A percentile compares a stretch with the other conserved stretches of the same genome.
These are phyloP conservation scores for Picathartes gymnocephalus DNA, from an alignment of 2,113 vertebrate species.

Conservation along the genomic window DNA sequence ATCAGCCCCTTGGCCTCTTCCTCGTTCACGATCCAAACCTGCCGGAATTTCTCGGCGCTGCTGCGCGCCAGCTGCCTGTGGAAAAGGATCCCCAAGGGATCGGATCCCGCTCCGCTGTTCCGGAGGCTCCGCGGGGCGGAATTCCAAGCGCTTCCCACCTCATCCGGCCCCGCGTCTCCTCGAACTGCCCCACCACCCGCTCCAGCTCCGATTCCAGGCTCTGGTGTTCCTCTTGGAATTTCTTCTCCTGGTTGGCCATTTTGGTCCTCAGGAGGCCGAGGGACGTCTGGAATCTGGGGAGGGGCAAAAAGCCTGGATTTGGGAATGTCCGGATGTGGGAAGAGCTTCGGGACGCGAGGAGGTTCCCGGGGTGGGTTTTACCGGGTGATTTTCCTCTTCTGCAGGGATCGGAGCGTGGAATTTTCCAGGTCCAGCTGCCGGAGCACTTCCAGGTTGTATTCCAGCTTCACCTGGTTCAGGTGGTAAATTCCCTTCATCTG, in stretches of 20 bases:
- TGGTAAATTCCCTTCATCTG: not conserved
- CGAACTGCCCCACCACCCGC: not conserved
- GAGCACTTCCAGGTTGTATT: not conserved
- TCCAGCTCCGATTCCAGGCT: not conserved
- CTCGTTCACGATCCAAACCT: not conserved
- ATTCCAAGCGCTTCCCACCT: not conserved
- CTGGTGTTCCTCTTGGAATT: not conserved
- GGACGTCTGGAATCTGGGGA: not conserved
- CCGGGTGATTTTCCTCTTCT: not conserved
- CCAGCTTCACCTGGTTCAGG: not conserved
- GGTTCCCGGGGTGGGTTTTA: not conserved
- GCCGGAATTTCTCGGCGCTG: not conserved
- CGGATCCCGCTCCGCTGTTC: rapidly evolving
- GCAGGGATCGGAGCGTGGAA: not conserved
- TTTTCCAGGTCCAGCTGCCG: not conserved
- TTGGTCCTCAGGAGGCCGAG: not conserved
- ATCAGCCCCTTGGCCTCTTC: not conserved
- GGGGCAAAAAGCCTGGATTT: rapidly evolving
- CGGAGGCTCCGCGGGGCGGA: rapidly evolving
- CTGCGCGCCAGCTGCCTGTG: rapidly evolving
- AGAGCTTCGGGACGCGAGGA: not conserved
- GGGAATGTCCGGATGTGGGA: rapidly evolving
- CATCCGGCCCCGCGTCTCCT: not conserved
- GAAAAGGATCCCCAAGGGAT: rapidly evolving
- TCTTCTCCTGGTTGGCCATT: not conserved